Evolutionary conservation across 2,113 vertebrate genomes (phyloP), one percentile per base, ranked within the genome.

Genomic region (Paradoxurus hermaphroditus): DNA sequence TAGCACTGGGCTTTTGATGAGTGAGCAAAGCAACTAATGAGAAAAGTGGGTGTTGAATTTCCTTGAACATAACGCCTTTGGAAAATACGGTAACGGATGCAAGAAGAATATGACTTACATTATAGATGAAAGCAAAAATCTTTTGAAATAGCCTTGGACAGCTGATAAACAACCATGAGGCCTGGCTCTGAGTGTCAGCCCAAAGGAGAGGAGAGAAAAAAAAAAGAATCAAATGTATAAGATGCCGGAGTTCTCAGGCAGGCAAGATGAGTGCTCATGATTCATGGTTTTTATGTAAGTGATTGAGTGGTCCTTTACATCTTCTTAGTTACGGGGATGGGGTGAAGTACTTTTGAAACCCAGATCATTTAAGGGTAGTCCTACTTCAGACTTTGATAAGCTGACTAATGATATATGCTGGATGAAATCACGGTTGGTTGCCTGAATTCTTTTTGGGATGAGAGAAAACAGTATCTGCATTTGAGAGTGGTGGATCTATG

Each of bases 1-100:
- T 96, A 85, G 86, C 97, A 12, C 21, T 63, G 51, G 46, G 70
- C 63, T 98, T 97, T 87, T 96, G 96, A 98, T 97, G 97, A 98
- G 83, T 39, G 72, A 90, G 95, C 91, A 97, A 75, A 91, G 93
- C 49, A 87, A 95, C 95, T 49, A 56, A 93, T 82, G 86, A 97
- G 86, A 90, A 97, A 68, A 90, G 56, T 31, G 44, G 41, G 94
- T 97, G 81, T 96, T 85, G 72, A 78, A 96, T 98, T 98, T 96
- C 96, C 79, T 77, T 86, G 90, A 94, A 92, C 23, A 56, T 67
- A 95, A 97, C 39, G n/a, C 19, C 81, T 95, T 95, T 5, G 13
- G 95, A 95, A 96, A 95, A 83, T n/a, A 65, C 44, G 93, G 91
- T 31, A 4, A 41, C 0, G 1, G 75, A 85, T 36, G 18, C 27